Conservation (phyloP, 2,888 invertebrate species). For the Spisula subtruncata region DNA sequence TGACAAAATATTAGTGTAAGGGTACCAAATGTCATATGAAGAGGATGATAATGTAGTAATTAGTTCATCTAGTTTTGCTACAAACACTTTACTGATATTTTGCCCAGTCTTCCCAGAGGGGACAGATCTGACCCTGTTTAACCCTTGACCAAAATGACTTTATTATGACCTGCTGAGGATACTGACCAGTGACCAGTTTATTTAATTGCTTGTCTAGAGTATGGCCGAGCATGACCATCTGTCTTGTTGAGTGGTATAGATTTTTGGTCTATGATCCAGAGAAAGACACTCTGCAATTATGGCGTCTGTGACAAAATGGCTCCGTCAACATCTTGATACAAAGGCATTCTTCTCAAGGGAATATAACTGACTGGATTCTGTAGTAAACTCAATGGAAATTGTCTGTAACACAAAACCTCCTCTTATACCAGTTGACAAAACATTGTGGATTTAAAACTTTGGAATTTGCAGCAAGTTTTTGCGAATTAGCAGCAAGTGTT, state of each 20-base stretch:
- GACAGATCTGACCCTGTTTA: conserved; percentile 15
- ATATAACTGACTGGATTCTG: background rate
- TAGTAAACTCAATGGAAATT: background rate
- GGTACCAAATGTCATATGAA: too few species aligned
- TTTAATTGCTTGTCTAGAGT: conserved; percentile 24
- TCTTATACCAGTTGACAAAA: background rate
- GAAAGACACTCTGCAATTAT: background rate
- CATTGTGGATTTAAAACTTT: background rate
- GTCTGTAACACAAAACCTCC: background rate
- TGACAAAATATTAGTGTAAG: too few species aligned
- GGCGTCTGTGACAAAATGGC: background rate
- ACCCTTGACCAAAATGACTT: background rate
- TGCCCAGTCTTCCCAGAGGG: background rate
- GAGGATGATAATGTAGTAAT: too few species aligned
- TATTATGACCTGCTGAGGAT: conserved; percentile 4
- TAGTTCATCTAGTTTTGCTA: too few species aligned
- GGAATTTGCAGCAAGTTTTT: background rate
- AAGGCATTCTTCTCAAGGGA: conserved; percentile 8
- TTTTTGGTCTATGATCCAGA: conserved; percentile 13
- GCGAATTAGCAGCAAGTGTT: background rate
- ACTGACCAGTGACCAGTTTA: background rate
- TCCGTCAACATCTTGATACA: background rate
- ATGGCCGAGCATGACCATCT: conserved; percentile 29
- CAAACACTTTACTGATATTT: background rate
- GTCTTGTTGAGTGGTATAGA: conserved; percentile 26